A percentile compares a stretch with the other conserved stretches of the same genome.
Conservation (phyloP, 2,888 invertebrate genomes). For the Opisthograptis luteolata region DNA sequence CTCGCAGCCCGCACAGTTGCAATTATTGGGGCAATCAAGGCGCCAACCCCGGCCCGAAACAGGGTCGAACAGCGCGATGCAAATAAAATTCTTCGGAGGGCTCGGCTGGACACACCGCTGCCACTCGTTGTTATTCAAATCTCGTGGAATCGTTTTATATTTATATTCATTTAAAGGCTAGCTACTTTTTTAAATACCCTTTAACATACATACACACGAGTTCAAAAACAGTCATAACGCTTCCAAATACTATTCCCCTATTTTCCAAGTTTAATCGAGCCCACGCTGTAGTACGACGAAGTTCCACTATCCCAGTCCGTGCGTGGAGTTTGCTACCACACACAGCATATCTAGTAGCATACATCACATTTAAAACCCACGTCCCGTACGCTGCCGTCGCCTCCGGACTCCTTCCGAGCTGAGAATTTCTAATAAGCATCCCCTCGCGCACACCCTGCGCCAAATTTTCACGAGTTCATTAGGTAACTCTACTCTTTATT, state of each 20-base stretch:
- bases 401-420: conserved; percentile 58
- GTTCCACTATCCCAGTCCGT: conserved; percentile 21
- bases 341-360: conserved; percentile 16
- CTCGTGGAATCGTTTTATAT: conserved; percentile 82
- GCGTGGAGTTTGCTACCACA: conserved; percentile 28
- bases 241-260: too few relatives aligned
- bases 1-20: conserved; percentile 62
- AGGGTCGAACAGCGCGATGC: conserved; percentile 68
- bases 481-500: conserved; percentile 67
- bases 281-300: background rate
- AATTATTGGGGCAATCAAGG: conserved; percentile 78
- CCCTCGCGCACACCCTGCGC: conserved; percentile 63
- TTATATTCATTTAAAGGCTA: conserved; percentile 79
- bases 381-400: conserved; percentile 49
- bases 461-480: conserved; percentile 73
- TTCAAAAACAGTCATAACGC: background rate
- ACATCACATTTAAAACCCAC: conserved; percentile 51
- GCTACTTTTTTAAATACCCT: conserved; percentile 35
- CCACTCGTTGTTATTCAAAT: conserved; percentile 82
- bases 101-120: conserved; percentile 77
- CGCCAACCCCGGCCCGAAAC: conserved; percentile 53
- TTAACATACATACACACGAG: background rate
- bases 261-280: background rate
- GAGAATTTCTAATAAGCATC: conserved; percentile 72
- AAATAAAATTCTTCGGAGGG: conserved; percentile 78